Conservation (phyloP, 2,888 invertebrate species). For the Tholera decimalis region DNA sequence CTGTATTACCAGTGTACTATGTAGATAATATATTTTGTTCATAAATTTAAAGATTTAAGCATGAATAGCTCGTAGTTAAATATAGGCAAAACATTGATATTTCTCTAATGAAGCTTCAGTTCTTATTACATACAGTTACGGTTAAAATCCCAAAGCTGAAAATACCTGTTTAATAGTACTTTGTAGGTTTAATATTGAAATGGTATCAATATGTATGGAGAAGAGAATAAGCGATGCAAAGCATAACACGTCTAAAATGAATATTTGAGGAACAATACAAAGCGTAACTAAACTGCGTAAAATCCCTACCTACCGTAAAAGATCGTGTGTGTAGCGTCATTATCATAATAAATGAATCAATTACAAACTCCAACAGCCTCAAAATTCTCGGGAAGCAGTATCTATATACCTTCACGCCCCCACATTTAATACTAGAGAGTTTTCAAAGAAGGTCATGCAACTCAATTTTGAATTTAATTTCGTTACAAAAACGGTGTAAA, state of each 20-base stretch:
- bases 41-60: too few species aligned
- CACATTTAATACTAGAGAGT: constrained; percentile 11
- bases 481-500: constrained; percentile 28
- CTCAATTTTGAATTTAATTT: constrained; percentile 45
- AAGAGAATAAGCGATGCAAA: too few species aligned
- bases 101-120: too few species aligned
- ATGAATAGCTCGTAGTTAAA: too few species aligned
- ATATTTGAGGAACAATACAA: not conserved
- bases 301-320: not conserved
- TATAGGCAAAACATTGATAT: too few species aligned
- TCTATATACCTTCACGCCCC: not conserved
- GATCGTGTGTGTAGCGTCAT: not conserved
- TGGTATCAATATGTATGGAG: too few species aligned
- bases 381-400: not conserved
- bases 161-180: too few species aligned
- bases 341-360: constrained; percentile 16
- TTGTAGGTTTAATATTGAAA: too few species aligned
- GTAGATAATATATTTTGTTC: too few species aligned
- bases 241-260: not conserved
- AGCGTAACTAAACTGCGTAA: not conserved
- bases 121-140: too few species aligned
- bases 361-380: not conserved
- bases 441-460: constrained; percentile 26
- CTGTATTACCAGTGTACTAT: too few species aligned
- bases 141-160: too few species aligned